Percentiles rank a stretch among this genome's conserved stretches.
Evolutionary conservation across 2,888 invertebrate genomes (phyloP).

Genomic region (Muschampia plurimacula): DNA sequence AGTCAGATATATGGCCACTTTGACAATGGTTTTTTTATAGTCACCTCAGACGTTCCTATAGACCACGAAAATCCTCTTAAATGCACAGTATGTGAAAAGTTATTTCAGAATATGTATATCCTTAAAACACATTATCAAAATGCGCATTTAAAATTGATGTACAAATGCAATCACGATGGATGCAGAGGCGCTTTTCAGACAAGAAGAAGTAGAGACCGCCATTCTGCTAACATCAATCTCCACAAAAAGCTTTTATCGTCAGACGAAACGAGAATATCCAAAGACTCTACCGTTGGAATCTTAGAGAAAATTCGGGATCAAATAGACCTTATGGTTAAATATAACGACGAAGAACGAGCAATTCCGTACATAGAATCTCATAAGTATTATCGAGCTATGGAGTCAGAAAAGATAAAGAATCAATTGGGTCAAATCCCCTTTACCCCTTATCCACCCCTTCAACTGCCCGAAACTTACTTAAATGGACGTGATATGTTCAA

Average conservation of each 20-base stretch:
- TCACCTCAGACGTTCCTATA: conserved; percentile 93
- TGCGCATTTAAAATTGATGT: conserved; percentile 97
- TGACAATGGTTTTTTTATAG: conserved; percentile 90
- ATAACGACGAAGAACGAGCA: conserved; percentile 90
- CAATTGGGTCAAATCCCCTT: conserved; percentile 66
- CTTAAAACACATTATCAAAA: conserved; percentile 98
- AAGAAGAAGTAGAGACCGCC: conserved; percentile 95
- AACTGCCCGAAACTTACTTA: conserved; percentile 72
- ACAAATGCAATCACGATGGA: conserved; percentile 97
- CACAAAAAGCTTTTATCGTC: conserved; percentile 95
- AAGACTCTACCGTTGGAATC: conserved; percentile 77
- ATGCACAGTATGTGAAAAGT: conserved; percentile 96
- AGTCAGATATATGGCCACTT: conserved; percentile 90
- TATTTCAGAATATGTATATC: conserved; percentile 96
- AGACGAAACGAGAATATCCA: conserved; percentile 75
- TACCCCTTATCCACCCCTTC: conserved; percentile 68
- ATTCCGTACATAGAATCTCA: conserved; percentile 85
- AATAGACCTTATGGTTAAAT: conserved; percentile 91
- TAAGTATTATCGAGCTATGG: conserved; percentile 72
- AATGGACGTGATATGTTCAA: conserved; percentile 74
- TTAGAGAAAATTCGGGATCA: conserved; percentile 88
- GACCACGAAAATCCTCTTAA: conserved; percentile 96
- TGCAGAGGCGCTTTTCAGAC: conserved; percentile 98
- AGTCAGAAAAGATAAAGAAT: conserved; percentile 68
- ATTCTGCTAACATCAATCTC: conserved; percentile 95